phyloP scores from a whole-genome alignment of 2,797 vertebrate species.

The Hoplostethus atlanticus region DNA sequence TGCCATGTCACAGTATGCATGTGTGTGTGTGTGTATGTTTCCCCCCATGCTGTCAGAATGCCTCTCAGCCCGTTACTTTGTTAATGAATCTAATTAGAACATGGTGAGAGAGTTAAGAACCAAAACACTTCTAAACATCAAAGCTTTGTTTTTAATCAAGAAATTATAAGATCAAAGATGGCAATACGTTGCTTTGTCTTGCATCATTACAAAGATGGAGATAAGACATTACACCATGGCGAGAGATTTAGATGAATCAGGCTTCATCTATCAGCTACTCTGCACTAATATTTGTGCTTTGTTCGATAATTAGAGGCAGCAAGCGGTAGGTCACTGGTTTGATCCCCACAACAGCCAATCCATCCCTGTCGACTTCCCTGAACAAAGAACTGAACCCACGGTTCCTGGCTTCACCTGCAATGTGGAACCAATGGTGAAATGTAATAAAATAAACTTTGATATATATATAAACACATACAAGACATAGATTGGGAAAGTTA shows the following conservation, averaged over 20 bases:
- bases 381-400: no score
- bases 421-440: no score
- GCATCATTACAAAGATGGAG: constrained; percentile 51
- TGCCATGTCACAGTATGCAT: constrained; percentile 43
- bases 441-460: no score
- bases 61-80: constrained; percentile 44
- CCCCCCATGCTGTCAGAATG: constrained; percentile 33
- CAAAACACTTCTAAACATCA: constrained; percentile 58
- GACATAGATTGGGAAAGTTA: no score
- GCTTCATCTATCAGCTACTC: constrained; percentile 6
- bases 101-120: constrained; percentile 36
- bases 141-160: constrained; percentile 60
- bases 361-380: neutral
- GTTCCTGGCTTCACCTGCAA: no score
- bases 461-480: no score
- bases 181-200: constrained; percentile 67
- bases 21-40: neutral
- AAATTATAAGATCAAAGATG: constrained; percentile 53
- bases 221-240: constrained; percentile 17
- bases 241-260: constrained; percentile 33
- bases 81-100: constrained; percentile 68
- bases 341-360: constrained; percentile 17
- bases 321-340: constrained; percentile 18
- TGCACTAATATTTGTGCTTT: constrained; percentile 6
- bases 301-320: constrained; percentile 35